Evolutionary conservation across 2,797 vertebrate genomes (phyloP), one percentile per base, ranked within the genome.

Genomic region (Paramormyrops hopkinsi): DNA sequence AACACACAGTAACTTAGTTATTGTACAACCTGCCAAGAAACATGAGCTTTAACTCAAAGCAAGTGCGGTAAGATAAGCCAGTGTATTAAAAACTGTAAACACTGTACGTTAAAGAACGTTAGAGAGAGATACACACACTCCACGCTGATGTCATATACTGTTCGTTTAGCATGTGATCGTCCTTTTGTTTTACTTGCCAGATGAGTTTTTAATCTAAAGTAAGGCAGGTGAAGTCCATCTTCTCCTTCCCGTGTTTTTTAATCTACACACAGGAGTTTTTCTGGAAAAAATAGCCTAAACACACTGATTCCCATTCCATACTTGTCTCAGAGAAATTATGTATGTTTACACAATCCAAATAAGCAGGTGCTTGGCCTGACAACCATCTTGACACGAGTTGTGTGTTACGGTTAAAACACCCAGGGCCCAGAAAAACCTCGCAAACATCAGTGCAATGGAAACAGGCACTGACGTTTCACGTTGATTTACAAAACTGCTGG

Each of bases 331-430:
- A 87, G 85, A 87, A 56, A 37, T 56, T 56, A 54, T 87, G 51
- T 87, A 56, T 3, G 51, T 87, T 86, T 62, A 44, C 54, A 46
- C 7, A 88, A 22, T 22, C 76, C 37, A 79, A 48, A 37, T 82
- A 83, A 88, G 22, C 88, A 88, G 19, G 73, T 88, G 88, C 54
- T 59, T 59, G 73, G 29, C 73, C 53, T 83, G 46, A 86, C 50
- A 51, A 59, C 29, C 22, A n/a, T n/a, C 82, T 44, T 1, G 46
- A 54, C 53, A 87, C 17, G 17, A 56, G 14, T 25, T 54, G 7
- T 51, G 48, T 85, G 12, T 85, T 89, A 85, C 79, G 2, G 22
- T 33, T 25, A 86, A 62, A 86, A 12, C 53, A 14, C 12, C 82
- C 56, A 79, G 41, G 7, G 79, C 22, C 44, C 44, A 50, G 56